These are phyloP conservation scores for Lagodon rhomboides DNA, from an alignment of 2,797 vertebrate genomes.

Conservation along the genomic window DNA sequence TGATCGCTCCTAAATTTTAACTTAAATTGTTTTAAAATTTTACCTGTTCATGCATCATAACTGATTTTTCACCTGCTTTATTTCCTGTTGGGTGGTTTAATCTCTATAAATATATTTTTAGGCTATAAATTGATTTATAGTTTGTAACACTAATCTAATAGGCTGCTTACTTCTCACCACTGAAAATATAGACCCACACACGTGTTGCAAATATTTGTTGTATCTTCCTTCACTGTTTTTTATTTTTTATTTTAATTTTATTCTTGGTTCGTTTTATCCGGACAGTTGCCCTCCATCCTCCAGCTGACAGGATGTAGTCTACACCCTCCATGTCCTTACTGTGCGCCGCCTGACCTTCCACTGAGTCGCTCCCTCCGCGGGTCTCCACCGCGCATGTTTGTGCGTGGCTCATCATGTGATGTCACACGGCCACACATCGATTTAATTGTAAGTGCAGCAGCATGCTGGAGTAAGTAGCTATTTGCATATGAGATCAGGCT, in stretches of 20 bases:
- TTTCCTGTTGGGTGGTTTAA: too few relatives aligned
- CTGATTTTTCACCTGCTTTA: too few relatives aligned
- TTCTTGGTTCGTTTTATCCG: too few relatives aligned
- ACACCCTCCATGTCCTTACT: slow-evolving; percentile 47
- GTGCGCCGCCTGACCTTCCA: slow-evolving; percentile 72
- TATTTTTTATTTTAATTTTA: background rate
- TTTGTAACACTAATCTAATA: too few relatives aligned
- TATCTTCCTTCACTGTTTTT: background rate
- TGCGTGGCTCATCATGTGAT: slow-evolving; percentile 64
- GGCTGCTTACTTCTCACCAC: background rate
- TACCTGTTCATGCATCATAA: too few relatives aligned
- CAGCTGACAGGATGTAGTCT: too few relatives aligned
- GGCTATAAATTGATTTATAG: too few relatives aligned
- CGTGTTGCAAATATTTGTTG: background rate
- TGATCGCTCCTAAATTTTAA: too few relatives aligned
- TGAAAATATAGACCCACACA: background rate
- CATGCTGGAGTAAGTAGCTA: slow-evolving; percentile 32
- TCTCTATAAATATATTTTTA: too few relatives aligned
- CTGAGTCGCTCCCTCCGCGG: slow-evolving; percentile 24
- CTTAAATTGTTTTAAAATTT: too few relatives aligned
- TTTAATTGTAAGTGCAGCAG: slow-evolving; percentile 28
- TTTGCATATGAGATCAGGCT: slow-evolving; percentile 29
- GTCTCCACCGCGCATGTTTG: slow-evolving; percentile 68
- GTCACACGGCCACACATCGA: slow-evolving; percentile 35
- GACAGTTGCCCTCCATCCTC: too few relatives aligned